These are phyloP conservation scores for Caenorhabditis macrosperma DNA, from an alignment of 2,888 invertebrate species.

Conservation along the genomic window DNA sequence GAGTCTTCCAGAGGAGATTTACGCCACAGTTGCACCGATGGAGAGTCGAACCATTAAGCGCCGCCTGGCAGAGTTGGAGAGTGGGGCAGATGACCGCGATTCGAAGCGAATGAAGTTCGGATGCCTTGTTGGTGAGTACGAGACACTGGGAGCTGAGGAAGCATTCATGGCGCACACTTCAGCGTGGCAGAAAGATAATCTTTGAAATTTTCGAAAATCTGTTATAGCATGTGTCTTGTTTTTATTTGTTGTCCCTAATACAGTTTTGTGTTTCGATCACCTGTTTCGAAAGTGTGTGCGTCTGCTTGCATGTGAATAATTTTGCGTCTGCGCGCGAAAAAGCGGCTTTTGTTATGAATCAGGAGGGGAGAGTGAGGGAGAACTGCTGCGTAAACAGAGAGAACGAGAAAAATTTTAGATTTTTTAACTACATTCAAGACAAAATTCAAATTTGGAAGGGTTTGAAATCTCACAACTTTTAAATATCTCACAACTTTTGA, in stretches of 20 bases:
- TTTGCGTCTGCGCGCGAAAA: not conserved
- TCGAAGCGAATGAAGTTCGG: not conserved
- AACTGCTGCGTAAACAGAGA: not conserved
- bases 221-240: not conserved
- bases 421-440: too few relatives aligned
- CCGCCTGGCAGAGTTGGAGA: not conserved
- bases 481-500: too few relatives aligned
- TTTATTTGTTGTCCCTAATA: too few relatives aligned
- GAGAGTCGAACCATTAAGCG: not conserved
- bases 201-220: not conserved
- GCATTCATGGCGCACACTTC: not conserved
- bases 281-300: not conserved
- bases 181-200: constrained; percentile 3
- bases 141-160: constrained; percentile 1
- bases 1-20: not conserved
- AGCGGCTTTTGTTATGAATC: not conserved
- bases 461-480: too few relatives aligned
- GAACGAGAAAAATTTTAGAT: not conserved
- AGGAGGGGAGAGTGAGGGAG: not conserved
- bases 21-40: not conserved
- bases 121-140: constrained; percentile 7
- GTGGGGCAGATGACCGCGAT: not conserved
- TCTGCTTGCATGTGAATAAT: not conserved
- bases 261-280: too few relatives aligned
- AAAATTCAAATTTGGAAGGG: too few relatives aligned